Evolutionary conservation across 1,140 invertebrate species (phyloP).

Genomic region (Oedothorax gibbosus): DNA sequence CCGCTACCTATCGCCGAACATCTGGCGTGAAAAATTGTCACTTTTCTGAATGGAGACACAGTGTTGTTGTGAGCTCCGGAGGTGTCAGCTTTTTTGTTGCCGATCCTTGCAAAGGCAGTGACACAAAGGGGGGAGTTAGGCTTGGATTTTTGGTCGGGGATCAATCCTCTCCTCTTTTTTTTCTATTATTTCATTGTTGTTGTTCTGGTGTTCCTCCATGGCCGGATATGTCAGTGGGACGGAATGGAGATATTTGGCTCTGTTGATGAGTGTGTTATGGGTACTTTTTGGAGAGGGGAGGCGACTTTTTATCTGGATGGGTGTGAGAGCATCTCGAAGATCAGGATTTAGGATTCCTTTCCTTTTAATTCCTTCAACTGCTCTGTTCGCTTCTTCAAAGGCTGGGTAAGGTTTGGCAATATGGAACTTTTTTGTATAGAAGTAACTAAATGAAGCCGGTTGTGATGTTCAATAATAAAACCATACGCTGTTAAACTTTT

Average conservation of each 20-base stretch:
- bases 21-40: conserved; percentile 60
- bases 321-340: not conserved
- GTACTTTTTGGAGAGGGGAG: not conserved
- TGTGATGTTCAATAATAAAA: too few species aligned
- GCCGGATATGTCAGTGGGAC: conserved; percentile 55
- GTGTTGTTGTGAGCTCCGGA: conserved; percentile 45
- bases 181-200: not conserved
- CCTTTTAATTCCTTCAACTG: conserved; percentile 7
- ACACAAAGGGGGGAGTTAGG: conserved; percentile 41
- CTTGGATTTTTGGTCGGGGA: conserved; percentile 11
- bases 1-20: conserved; percentile 53
- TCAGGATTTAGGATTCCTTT: not conserved
- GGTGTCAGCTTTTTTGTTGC: conserved; percentile 51
- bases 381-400: not conserved
- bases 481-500: too few species aligned
- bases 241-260: conserved; percentile 55
- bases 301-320: conserved; percentile 49
- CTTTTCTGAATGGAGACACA: conserved; percentile 50
- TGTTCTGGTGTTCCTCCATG: not conserved
- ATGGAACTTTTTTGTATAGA: not conserved
- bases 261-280: conserved; percentile 58
- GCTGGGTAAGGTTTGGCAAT: conserved; percentile 8
- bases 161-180: not conserved
- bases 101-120: not conserved
- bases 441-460: not conserved